A percentile compares a stretch with the other conserved stretches of the same genome.
Evolutionary conservation across 2,113 vertebrate genomes (phyloP).

Genomic region (Benitochromis conjunctus): DNA sequence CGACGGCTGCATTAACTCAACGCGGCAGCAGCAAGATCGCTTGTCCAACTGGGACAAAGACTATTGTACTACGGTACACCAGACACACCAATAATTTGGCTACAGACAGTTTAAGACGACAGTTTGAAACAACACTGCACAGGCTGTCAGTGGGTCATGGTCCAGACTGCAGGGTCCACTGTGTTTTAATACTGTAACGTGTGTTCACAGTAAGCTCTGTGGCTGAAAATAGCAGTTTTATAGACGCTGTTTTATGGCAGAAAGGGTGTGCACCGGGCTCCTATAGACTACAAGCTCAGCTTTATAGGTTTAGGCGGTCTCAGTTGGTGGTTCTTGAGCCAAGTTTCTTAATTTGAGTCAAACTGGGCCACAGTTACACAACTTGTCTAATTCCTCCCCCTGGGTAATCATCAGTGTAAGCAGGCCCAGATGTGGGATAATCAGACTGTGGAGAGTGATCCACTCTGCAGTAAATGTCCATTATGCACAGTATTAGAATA

Average conservation of each 20-base stretch:
- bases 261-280: background rate
- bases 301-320: constrained; percentile 31
- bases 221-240: constrained; percentile 46
- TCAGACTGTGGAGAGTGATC: constrained; percentile 6
- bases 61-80: background rate
- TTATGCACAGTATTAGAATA: background rate
- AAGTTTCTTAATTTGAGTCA: constrained; percentile 40
- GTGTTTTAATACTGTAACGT: background rate
- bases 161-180: background rate
- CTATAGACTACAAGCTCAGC: constrained; percentile 2
- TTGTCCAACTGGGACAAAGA: background rate
- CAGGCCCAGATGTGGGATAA: constrained; percentile 54
- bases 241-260: constrained; percentile 15
- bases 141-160: background rate
- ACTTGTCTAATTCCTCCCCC: constrained; percentile 11
- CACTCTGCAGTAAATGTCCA: constrained; percentile 12
- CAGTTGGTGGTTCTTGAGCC: constrained; percentile 9
- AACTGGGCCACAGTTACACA: constrained; percentile 54
- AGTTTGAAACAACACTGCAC: background rate
- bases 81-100: background rate
- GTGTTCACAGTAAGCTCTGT: background rate
- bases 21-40: background rate
- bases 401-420: constrained; percentile 41
- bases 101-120: background rate
- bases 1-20: background rate